phyloP scores from a whole-genome alignment of 2,888 invertebrate species.

The Drosophila nr. fundita region DNA sequence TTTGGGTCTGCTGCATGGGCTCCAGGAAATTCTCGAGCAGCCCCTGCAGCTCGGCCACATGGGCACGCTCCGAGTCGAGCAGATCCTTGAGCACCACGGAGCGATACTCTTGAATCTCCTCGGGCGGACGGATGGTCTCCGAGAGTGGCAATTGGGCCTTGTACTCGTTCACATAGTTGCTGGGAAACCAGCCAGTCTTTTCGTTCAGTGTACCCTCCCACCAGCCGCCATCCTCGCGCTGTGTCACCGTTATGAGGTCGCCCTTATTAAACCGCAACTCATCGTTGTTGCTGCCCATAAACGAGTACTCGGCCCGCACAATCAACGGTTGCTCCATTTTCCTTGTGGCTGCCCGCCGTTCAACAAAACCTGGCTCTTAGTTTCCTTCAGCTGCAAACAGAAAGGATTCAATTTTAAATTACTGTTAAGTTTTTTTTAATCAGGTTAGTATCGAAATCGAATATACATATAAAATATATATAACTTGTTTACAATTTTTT shows the following conservation, averaged over 20 bases:
- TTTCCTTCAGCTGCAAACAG: slow-evolving; percentile 59
- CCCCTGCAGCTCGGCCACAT: slow-evolving; percentile 95
- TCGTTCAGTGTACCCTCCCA: slow-evolving; percentile 99
- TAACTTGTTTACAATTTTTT: neutral
- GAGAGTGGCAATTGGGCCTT: slow-evolving; percentile 87
- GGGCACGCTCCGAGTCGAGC: slow-evolving; percentile 95
- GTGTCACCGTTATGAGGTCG: slow-evolving; percentile 98
- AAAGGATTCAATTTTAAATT: neutral
- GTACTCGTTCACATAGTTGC: slow-evolving; percentile 97
- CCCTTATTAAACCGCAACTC: slow-evolving; percentile 98
- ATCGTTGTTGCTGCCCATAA: slow-evolving; percentile 98
- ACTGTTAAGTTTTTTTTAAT: too few relatives aligned
- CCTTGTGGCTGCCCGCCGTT: slow-evolving; percentile 20
- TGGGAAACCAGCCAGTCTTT: slow-evolving; percentile 99
- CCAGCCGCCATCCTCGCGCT: slow-evolving; percentile 98
- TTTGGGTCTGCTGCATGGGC: slow-evolving; percentile 93
- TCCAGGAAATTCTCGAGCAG: slow-evolving; percentile 93
- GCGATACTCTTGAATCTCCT: slow-evolving; percentile 91
- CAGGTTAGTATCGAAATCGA: too few relatives aligned
- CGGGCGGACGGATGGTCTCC: slow-evolving; percentile 88
- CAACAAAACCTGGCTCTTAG: slow-evolving; percentile 49
- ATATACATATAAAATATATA: too few relatives aligned
- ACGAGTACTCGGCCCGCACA: slow-evolving; percentile 96
- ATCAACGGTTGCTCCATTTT: slow-evolving; percentile 86
- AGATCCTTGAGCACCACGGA: slow-evolving; percentile 95